Base-by-base conservation (phyloP, 2,888 invertebrate species). In the Drepanosiphum platanoidis region DNA sequence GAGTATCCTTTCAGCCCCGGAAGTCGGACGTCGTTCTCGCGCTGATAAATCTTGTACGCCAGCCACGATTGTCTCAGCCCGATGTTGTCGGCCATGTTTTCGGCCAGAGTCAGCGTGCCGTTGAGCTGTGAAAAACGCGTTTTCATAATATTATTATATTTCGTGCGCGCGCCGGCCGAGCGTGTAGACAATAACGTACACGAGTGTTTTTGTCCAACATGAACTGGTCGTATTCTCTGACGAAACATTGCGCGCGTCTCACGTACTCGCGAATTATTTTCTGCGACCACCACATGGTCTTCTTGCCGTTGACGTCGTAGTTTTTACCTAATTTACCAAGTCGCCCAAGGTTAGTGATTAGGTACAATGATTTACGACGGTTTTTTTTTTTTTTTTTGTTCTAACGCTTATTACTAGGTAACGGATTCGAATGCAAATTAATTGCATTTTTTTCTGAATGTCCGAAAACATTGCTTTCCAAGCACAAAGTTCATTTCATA, bases 301-400 rank as follows among this genome's bases (percentile, higher is more conserved):
- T 86, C 32, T 87, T 86, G 27, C 88, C 88, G 36, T 87, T 86
- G 27, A 86, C 80, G 81, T 88, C 88, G 77, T 87, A 88, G 68
- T 88, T 87, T 80, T 88, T 88, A 3, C 88, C 88, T 88, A 36
- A 30, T 68, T n/a, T n/a, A n/a, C n/a, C n/a, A n/a, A n/a, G n/a
- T n/a, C n/a, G n/a, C n/a, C n/a, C n/a, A n/a, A n/a, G n/a, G n/a
- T n/a, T n/a, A n/a, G n/a, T n/a, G n/a, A n/a, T n/a, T n/a, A n/a
- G n/a, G n/a, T n/a, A n/a, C n/a, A n/a, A n/a, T n/a, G n/a, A n/a
- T n/a, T n/a, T n/a, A n/a, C n/a, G n/a, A n/a, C n/a, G n/a, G n/a
- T n/a, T n/a, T n/a, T n/a, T n/a, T n/a, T n/a, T n/a, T n/a, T n/a
- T n/a, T n/a, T n/a, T n/a, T n/a, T n/a, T n/a, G n/a, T n/a, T n/a